Evolutionary conservation across 2,888 invertebrate species (phyloP).

Genomic region (Tenthredo amoena): DNA sequence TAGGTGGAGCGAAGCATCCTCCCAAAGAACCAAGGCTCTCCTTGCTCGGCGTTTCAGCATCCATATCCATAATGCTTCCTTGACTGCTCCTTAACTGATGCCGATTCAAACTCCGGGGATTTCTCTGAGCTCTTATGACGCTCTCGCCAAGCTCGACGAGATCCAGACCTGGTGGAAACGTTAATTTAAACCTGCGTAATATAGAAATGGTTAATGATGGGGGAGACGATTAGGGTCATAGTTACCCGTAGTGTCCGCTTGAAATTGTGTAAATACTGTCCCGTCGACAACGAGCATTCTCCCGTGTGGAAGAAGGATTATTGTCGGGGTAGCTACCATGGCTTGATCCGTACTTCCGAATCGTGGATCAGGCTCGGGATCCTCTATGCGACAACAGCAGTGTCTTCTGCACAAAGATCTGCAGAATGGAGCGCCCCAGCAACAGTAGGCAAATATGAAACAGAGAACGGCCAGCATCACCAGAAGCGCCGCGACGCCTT

Average conservation of each 20-base stretch:
- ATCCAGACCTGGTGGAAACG: slow-evolving; percentile 75
- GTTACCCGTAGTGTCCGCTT: slow-evolving; percentile 73
- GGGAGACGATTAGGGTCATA: not conserved
- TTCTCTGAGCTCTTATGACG: slow-evolving; percentile 78
- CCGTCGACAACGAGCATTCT: slow-evolving; percentile 81
- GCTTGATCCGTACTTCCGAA: slow-evolving; percentile 71
- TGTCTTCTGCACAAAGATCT: slow-evolving; percentile 78
- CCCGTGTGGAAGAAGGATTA: slow-evolving; percentile 80
- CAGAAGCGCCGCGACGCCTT: slow-evolving; percentile 79
- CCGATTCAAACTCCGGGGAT: slow-evolving; percentile 71
- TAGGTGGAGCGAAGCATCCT: slow-evolving; percentile 79
- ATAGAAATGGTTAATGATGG: not conserved
- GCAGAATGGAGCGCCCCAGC: slow-evolving; percentile 81
- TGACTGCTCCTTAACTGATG: slow-evolving; percentile 77
- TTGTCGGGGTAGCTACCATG: slow-evolving; percentile 79
- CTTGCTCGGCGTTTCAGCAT: slow-evolving; percentile 80
- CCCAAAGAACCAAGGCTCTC: slow-evolving; percentile 79
- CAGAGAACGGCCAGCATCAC: slow-evolving; percentile 81
- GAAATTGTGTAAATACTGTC: slow-evolving; percentile 79
- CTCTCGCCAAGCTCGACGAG: slow-evolving; percentile 80
- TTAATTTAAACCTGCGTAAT: not conserved
- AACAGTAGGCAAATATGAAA: slow-evolving; percentile 81
- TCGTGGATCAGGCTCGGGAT: slow-evolving; percentile 73
- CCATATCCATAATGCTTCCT: slow-evolving; percentile 75
- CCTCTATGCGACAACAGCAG: slow-evolving; percentile 78